Base-by-base conservation (phyloP, 2,888 invertebrate species). In the Noctua fimbriata region DNA sequence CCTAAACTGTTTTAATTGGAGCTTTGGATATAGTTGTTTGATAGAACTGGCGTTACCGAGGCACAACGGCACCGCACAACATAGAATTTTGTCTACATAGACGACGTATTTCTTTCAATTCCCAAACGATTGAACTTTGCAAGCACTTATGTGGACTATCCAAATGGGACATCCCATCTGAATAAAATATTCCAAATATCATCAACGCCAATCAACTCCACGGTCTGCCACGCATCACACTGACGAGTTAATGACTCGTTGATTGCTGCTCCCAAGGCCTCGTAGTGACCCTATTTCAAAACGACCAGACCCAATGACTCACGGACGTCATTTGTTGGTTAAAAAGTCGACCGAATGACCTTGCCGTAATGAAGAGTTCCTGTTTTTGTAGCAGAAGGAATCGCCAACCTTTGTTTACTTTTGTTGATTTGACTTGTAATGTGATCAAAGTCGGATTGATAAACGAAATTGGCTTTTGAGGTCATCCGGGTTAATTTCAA, bases 271-370 rank as follows among this genome's bases (percentile, higher is more conserved):
- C 82, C 86, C 87, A 88, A 89, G 88, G 89, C 69, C 89, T 78
- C 70, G 65, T 44, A 66, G 70, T 92, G 93, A 93, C 92, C 93
- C 91, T 91, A 93, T 92, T 92, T 84, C 80, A 77, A 81, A 84
- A 77, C 76, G 72, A 75, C 77, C 78, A 85, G 86, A 66, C 66
- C 71, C 70, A 75, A 84, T 93, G 93, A 93, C 87, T 95, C 95
- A 94, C 86, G 82, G 86, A 72, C 86, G 94, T 92, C 93, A 95
- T 95, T 95, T 93, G 90, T 91, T 93, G 87, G 92, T 93, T 94
- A 93, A 93, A 91, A 90, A 90, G 89, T 92, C 91, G 91, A 79
- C 91, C 90, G 81, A 88, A 90, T 89, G 93, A 90, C 94, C 94
- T 94, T 93, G 93, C 86, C 85, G 86, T 88, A 92, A 93, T 92